A percentile compares a stretch with the other conserved stretches of the same genome.
Evolutionary conservation across 2,797 vertebrate genomes (phyloP).

Genomic region (Rhadinocentrus ornatus): DNA sequence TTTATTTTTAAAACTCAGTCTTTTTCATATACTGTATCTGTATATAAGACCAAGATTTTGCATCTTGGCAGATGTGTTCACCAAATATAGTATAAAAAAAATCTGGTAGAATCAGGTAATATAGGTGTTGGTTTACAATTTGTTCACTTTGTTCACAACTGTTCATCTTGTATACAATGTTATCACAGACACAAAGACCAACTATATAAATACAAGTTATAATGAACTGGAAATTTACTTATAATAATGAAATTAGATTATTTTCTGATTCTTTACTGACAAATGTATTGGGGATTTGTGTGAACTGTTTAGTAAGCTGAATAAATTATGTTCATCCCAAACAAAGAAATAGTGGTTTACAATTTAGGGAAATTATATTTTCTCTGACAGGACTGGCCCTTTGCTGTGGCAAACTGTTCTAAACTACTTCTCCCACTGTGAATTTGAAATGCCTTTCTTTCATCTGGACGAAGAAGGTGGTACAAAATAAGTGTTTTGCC

Average conservation of each 20-base stretch:
- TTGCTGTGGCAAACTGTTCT: slow-evolving; percentile 62
- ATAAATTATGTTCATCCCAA: slow-evolving; percentile 52
- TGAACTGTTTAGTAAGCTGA: slow-evolving; percentile 41
- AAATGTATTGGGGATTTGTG: slow-evolving; percentile 21
- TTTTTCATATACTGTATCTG: neutral
- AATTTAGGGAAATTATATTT: slow-evolving; percentile 46
- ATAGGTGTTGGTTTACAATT: slow-evolving; percentile 9
- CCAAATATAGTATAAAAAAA: neutral
- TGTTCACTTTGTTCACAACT: neutral
- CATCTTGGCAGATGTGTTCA: neutral
- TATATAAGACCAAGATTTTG: neutral
- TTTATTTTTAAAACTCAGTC: neutral
- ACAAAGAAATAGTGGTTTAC: slow-evolving; percentile 49
- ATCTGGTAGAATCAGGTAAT: neutral
- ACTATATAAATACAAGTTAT: slow-evolving; percentile 16
- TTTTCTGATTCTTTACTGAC: slow-evolving; percentile 9
- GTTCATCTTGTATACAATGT: neutral
- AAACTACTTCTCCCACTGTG: slow-evolving; percentile 73
- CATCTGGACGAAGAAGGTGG: slow-evolving; percentile 63
- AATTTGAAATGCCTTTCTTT: slow-evolving; percentile 75
- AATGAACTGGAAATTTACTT: slow-evolving; percentile 11
- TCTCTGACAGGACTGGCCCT: slow-evolving; percentile 60
- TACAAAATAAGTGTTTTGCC: slow-evolving; percentile 74
- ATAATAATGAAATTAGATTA: slow-evolving; percentile 4
- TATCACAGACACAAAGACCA: neutral